A percentile compares a stretch with the other conserved stretches of the same genome.
Conservation (phyloP, 2,888 invertebrate genomes). For the Hyalella azteca region DNA sequence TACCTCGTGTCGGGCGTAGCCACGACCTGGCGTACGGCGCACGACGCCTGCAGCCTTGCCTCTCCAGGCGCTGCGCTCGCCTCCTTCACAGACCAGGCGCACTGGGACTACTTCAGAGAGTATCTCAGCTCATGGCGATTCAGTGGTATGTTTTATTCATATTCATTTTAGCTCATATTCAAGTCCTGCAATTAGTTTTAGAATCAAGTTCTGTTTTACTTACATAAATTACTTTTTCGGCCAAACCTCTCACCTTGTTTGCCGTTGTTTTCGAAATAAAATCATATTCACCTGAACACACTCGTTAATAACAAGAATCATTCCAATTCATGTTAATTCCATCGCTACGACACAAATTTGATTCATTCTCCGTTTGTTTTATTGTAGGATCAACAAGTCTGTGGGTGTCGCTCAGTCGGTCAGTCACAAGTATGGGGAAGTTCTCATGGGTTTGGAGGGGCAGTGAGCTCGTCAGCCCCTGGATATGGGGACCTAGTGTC, state of each 20-base stretch:
- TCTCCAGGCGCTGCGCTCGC: neutral
- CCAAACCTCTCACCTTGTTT: no score
- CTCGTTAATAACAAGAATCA: no score
- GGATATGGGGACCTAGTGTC: slow-evolving; percentile 7
- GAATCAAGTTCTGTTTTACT: no score
- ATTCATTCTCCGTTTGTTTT: no score
- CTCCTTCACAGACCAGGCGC: neutral
- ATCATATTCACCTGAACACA: no score
- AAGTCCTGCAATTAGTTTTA: no score
- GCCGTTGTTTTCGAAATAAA: no score
- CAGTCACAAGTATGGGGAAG: neutral
- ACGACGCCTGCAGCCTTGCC: neutral
- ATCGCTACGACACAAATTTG: no score
- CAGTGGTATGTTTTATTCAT: neutral
- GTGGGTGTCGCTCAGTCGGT: slow-evolving; percentile 8
- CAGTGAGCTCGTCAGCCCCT: neutral
- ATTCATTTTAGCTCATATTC: no score
- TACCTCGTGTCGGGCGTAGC: neutral
- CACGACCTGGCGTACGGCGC: neutral
- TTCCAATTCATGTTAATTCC: no score
- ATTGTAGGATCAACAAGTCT: neutral
- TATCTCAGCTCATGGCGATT: slow-evolving; percentile 1
- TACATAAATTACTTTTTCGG: no score
- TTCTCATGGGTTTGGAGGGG: neutral
- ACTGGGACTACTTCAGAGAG: neutral